Conservation (phyloP, 2,888 invertebrate species). For the Cacoxenus indagator region DNA sequence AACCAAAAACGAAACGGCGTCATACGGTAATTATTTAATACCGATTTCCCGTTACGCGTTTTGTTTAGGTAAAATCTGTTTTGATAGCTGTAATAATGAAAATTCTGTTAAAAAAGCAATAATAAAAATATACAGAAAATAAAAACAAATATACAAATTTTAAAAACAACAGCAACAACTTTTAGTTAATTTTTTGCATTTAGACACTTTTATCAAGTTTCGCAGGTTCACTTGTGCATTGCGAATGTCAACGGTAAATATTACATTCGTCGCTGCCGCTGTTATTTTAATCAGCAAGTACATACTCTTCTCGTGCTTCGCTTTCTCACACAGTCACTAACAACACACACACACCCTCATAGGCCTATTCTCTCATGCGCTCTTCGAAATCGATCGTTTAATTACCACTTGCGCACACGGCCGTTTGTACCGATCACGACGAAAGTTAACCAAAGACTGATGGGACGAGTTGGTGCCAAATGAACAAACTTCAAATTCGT, state of each 20-base stretch:
- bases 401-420: constrained; percentile 18
- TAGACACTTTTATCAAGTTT: constrained; percentile 40
- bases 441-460: constrained; percentile 52
- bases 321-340: constrained; percentile 17
- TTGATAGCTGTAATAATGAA: too few species aligned
- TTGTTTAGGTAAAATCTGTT: neutral
- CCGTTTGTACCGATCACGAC: constrained; percentile 50
- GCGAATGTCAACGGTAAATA: neutral
- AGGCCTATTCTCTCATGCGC: neutral
- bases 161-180: neutral
- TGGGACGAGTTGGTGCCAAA: constrained; percentile 20
- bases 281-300: too few species aligned
- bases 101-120: neutral
- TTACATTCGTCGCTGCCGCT: too few species aligned
- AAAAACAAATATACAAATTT: too few species aligned
- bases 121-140: too few species aligned
- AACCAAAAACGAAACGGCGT: neutral
- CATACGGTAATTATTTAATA: neutral
- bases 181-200: constrained; percentile 52
- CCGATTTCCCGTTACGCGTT: neutral
- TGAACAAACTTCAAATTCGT: neutral
- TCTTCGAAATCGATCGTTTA: constrained; percentile 21
- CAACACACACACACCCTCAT: constrained; percentile 31
- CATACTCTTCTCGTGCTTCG: too few species aligned
- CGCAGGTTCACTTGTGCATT: neutral